These are phyloP conservation scores for Machimus atricapillus DNA, from an alignment of 2,888 invertebrate genomes.

Conservation along the genomic window DNA sequence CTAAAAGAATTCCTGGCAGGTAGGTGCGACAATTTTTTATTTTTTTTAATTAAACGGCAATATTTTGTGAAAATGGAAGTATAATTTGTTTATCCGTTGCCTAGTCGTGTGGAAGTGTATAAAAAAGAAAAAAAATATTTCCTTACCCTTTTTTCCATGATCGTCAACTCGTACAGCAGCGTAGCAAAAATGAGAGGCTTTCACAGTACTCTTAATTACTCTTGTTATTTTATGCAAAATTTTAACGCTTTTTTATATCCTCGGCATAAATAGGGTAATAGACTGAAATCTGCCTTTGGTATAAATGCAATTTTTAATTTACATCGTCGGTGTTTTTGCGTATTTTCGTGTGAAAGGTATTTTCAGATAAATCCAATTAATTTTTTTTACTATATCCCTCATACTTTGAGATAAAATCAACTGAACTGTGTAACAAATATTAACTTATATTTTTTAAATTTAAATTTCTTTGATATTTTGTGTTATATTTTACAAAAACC, in stretches of 20 bases:
- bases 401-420: too few species aligned
- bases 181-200: not conserved
- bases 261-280: not conserved
- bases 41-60: not conserved
- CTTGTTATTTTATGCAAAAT: not conserved
- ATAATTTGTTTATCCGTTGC: not conserved
- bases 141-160: not conserved
- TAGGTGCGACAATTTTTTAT: not conserved
- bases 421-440: too few species aligned
- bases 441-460: too few species aligned
- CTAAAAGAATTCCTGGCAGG: slow-evolving; percentile 3
- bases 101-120: not conserved
- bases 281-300: not conserved
- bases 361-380: not conserved
- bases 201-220: not conserved
- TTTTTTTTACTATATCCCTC: not conserved
- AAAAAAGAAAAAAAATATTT: not conserved
- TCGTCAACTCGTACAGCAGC: not conserved
- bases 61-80: not conserved
- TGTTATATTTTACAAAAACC: too few species aligned
- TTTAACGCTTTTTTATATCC: not conserved
- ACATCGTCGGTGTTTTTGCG: not conserved
- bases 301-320: not conserved
- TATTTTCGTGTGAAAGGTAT: not conserved
- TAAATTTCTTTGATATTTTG: too few species aligned